A percentile compares a stretch with the other conserved stretches of the same genome.
Conservation (phyloP, 2,888 invertebrate genomes). For the Silvanus unidentatus region DNA sequence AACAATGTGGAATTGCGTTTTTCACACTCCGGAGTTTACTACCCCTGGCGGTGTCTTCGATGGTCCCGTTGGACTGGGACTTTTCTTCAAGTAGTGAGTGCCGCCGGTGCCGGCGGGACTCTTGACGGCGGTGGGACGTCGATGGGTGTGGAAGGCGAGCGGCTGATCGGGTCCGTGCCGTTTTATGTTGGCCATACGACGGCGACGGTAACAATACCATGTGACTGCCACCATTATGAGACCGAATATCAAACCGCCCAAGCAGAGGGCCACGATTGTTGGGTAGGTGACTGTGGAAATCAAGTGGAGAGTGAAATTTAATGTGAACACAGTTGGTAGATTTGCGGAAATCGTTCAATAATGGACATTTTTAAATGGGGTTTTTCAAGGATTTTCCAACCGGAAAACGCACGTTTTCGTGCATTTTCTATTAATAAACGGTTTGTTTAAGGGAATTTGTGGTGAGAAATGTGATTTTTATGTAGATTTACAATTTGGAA, state of each 20-base stretch:
- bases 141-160: constrained; percentile 63
- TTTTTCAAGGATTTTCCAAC: too few relatives aligned
- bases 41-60: constrained; percentile 55
- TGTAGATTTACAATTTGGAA: too few relatives aligned
- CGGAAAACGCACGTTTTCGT: too few relatives aligned
- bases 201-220: constrained; percentile 61
- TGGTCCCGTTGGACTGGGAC: constrained; percentile 77
- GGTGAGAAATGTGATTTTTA: too few relatives aligned
- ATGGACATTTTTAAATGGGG: too few relatives aligned
- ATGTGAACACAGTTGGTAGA: too few relatives aligned
- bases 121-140: constrained; percentile 75
- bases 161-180: constrained; percentile 56
- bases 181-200: constrained; percentile 39
- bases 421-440: too few relatives aligned
- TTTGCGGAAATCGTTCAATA: too few relatives aligned
- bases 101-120: constrained; percentile 68
- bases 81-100: constrained; percentile 82
- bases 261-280: constrained; percentile 57
- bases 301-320: too few relatives aligned
- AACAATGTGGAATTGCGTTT: too few relatives aligned
- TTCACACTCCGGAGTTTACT: too few relatives aligned
- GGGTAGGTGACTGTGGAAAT: constrained; percentile 38
- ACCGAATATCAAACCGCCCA: constrained; percentile 56
- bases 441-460: too few relatives aligned
- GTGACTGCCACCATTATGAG: constrained; percentile 56